Conservation (phyloP, 1,140 invertebrate genomes). For the Drosophila sp. region DNA sequence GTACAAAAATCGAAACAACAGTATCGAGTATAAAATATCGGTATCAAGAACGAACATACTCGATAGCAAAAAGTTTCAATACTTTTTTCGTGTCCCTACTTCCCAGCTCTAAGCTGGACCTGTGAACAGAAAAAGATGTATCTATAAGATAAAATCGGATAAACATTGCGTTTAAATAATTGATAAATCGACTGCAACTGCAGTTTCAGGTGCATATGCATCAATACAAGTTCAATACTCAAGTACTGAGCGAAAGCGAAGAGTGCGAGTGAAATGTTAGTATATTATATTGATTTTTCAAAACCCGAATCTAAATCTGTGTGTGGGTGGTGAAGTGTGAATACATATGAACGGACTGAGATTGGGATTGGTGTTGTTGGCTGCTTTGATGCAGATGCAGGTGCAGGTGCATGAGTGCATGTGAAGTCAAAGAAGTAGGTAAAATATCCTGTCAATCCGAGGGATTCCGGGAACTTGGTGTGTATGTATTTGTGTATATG, state of each 20-base stretch:
- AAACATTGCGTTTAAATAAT: constrained; percentile 13
- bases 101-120: background rate
- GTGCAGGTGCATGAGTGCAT: constrained; percentile 5
- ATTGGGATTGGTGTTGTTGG: background rate
- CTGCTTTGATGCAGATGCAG: constrained; percentile 5
- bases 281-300: constrained; percentile 13
- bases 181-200: constrained; percentile 1
- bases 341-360: constrained; percentile 3
- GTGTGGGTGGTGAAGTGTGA: constrained; percentile 7
- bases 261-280: constrained; percentile 10
- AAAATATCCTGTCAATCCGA: constrained; percentile 11
- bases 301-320: constrained; percentile 7
- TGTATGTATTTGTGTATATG: constrained; percentile 8
- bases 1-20: too few relatives aligned
- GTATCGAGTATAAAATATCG: too few relatives aligned
- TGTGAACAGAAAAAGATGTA: constrained; percentile 11
- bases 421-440: constrained; percentile 6
- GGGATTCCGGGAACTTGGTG: background rate
- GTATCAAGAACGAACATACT: too few relatives aligned
- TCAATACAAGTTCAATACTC: constrained; percentile 4
- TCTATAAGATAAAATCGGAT: constrained; percentile 14
- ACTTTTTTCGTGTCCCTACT: too few relatives aligned
- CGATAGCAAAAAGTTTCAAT: too few relatives aligned
- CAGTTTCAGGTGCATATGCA: constrained; percentile 6
- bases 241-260: constrained; percentile 1